phyloP scores from a whole-genome alignment of 2,797 vertebrate genomes.

The Cryptoprocta ferox region DNA sequence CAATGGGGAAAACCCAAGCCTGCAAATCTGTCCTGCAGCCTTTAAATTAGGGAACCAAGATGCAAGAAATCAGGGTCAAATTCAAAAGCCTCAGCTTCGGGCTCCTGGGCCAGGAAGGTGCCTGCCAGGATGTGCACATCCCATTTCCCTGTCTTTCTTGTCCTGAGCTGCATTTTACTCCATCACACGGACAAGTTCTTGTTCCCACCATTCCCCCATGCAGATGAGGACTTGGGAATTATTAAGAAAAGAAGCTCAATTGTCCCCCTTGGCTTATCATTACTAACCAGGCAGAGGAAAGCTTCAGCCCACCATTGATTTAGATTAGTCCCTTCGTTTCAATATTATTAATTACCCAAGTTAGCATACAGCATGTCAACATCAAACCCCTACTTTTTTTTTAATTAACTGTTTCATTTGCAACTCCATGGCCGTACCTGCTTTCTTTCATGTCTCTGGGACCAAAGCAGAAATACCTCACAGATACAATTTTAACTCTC shows the following conservation, averaged over 20 bases:
- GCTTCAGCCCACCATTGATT: constrained; percentile 72
- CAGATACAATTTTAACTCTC: constrained; percentile 36
- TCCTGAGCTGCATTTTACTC: not conserved
- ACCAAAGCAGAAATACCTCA: constrained; percentile 41
- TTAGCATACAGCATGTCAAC: constrained; percentile 67
- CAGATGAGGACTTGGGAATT: constrained; percentile 57
- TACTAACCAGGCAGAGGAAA: constrained; percentile 78
- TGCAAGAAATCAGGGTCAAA: not conserved
- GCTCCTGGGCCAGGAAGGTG: not conserved
- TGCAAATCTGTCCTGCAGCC: not conserved
- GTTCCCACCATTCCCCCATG: constrained; percentile 25
- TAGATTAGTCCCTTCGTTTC: constrained; percentile 79
- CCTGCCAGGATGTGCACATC: not conserved
- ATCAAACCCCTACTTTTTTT: constrained; percentile 67
- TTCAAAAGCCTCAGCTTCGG: not conserved
- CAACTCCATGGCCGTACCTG: not conserved
- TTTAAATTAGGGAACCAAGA: not conserved
- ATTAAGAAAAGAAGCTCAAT: constrained; percentile 67
- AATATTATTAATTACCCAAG: constrained; percentile 84
- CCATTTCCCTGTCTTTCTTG: constrained; percentile 17
- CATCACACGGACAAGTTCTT: not conserved
- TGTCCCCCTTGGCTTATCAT: constrained; percentile 75
- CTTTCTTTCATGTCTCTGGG: constrained; percentile 12
- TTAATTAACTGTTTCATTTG: constrained; percentile 80
- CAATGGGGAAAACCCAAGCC: not conserved